Evolutionary conservation across 2,888 invertebrate species (phyloP).

Genomic region (Mimas tiliae): DNA sequence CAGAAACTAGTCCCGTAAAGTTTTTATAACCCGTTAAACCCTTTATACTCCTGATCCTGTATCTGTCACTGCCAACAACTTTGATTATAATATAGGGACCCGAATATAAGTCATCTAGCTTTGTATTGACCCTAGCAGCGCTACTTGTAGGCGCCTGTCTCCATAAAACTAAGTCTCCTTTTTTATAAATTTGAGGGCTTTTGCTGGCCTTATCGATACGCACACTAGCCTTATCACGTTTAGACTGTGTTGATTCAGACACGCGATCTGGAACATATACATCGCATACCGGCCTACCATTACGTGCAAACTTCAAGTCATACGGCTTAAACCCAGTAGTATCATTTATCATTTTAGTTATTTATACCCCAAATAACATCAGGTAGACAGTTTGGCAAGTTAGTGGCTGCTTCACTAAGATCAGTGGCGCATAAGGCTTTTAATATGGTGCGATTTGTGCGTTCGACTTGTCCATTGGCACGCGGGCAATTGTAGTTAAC

Average conservation of each 20-base stretch:
- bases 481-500: not conserved
- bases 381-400: not conserved
- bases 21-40: constrained; percentile 40
- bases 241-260: not conserved
- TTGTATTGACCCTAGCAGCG: not conserved
- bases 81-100: constrained; percentile 41
- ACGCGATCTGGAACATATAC: not conserved
- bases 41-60: constrained; percentile 42
- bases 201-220: not conserved
- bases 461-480: not conserved
- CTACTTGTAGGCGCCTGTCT: not conserved
- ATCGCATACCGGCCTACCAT: not conserved
- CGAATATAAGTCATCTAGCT: constrained; percentile 31
- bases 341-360: not conserved
- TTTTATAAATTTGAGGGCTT: not conserved
- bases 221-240: not conserved
- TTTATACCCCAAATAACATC: not conserved
- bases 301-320: not conserved
- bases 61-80: constrained; percentile 43
- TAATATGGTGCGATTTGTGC: not conserved
- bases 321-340: not conserved
- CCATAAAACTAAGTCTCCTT: not conserved
- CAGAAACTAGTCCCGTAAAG: constrained; percentile 33
- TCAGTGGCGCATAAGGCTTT: not conserved
- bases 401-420: not conserved